These are phyloP conservation scores for Leucosticte australis DNA, from an alignment of 2,113 vertebrate genomes.

Conservation along the genomic window DNA sequence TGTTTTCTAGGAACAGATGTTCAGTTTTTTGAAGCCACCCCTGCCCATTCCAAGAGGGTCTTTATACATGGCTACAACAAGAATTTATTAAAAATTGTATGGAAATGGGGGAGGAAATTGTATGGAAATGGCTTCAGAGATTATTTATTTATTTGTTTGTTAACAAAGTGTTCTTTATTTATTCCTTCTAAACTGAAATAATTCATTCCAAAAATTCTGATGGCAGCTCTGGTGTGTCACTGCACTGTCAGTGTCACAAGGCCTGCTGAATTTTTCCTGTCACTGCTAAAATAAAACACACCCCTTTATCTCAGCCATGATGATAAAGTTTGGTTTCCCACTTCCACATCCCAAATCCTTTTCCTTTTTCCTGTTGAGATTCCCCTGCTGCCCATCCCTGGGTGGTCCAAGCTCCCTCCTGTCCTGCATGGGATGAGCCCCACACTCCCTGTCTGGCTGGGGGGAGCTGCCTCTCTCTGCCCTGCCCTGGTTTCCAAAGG, in stretches of 20 bases:
- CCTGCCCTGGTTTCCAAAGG: not conserved
- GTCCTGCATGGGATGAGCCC: rapidly evolving
- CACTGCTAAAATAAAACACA: not conserved
- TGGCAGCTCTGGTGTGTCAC: not conserved
- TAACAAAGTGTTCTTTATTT: not conserved
- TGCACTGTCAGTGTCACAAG: not conserved
- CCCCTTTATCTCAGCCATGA: not conserved
- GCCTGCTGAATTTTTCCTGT: not conserved
- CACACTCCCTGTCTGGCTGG: rapidly evolving
- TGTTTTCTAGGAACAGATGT: not conserved
- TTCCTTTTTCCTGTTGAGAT: not conserved
- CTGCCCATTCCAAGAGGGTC: not conserved
- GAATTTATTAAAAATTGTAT: not conserved
- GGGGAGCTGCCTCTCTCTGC: not conserved
- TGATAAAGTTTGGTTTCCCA: not conserved
- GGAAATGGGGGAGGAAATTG: not conserved
- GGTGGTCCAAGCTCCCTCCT: rapidly evolving
- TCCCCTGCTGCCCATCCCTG: not conserved
- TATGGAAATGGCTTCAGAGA: not conserved
- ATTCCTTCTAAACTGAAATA: not conserved
- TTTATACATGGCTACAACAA: not conserved
- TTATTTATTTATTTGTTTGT: not conserved
- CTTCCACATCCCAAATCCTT: not conserved
- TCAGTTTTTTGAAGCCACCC: not conserved
- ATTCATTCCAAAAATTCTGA: not conserved